Percentiles rank a stretch among this genome's conserved stretches.
phyloP scores from a whole-genome alignment of 2,113 vertebrate species.

The Lamprologus callipterus region DNA sequence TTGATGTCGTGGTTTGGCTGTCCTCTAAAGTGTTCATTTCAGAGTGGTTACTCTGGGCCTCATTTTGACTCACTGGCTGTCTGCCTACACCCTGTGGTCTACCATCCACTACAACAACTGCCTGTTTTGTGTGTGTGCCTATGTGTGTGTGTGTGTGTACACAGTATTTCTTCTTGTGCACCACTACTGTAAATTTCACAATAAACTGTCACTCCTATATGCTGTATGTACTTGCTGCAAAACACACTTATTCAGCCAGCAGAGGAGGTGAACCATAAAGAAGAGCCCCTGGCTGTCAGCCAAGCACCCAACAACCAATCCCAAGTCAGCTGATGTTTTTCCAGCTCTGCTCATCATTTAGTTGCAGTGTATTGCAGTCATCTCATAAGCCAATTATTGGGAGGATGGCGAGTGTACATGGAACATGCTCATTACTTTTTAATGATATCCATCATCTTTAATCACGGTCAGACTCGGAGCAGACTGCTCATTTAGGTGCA shows the following conservation, averaged over 20 bases:
- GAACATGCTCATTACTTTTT: constrained; percentile 15
- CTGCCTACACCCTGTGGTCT: constrained; percentile 78
- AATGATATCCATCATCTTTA: constrained; percentile 23
- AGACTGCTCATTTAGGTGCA: background rate
- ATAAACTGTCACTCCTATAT: background rate
- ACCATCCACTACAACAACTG: constrained; percentile 66
- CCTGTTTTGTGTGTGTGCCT: background rate
- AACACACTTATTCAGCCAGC: constrained; percentile 31
- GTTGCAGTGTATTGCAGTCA: background rate
- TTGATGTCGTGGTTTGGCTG: constrained; percentile 84
- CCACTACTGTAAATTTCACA: constrained; percentile 24
- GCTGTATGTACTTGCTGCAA: background rate
- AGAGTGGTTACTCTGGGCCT: constrained; percentile 75
- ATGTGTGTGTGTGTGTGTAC: background rate
- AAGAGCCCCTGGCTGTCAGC: background rate
- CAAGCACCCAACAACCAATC: background rate
- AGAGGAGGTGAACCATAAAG: constrained; percentile 7
- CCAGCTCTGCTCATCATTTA: background rate
- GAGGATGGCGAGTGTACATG: background rate
- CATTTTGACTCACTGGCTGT: constrained; percentile 74
- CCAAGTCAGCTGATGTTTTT: constrained; percentile 41
- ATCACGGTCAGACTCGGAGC: background rate
- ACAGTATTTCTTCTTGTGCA: constrained; percentile 13
- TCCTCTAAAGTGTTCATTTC: constrained; percentile 82
- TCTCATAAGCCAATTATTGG: constrained; percentile 8